Evolutionary conservation across 2,113 vertebrate species (phyloP).

Genomic region (Chaetodon auriga): DNA sequence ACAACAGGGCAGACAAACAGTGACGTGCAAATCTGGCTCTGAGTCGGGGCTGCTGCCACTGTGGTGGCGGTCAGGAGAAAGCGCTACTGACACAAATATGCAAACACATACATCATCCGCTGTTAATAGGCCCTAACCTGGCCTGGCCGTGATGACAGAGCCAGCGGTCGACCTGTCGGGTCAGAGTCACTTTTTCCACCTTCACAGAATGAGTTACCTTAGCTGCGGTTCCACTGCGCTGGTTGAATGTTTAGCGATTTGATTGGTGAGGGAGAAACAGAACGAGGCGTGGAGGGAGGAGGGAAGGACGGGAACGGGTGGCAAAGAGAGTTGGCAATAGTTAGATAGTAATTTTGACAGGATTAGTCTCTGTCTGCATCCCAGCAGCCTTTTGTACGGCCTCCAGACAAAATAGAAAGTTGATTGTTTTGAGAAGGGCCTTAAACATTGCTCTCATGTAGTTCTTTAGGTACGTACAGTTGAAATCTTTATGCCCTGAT

Average conservation of each 20-base stretch:
- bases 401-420: slow-evolving; percentile 17
- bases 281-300: slow-evolving; percentile 12
- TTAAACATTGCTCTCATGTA: not conserved
- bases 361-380: slow-evolving; percentile 15
- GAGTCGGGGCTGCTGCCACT: slow-evolving; percentile 40
- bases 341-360: slow-evolving; percentile 30
- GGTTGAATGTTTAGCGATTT: slow-evolving; percentile 12
- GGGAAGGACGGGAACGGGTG: not conserved
- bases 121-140: slow-evolving; percentile 68
- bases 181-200: slow-evolving; percentile 73
- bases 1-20: slow-evolving; percentile 72
- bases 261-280: slow-evolving; percentile 16
- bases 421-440: not conserved
- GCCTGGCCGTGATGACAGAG: slow-evolving; percentile 62
- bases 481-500: not conserved
- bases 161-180: slow-evolving; percentile 54
- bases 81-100: slow-evolving; percentile 67
- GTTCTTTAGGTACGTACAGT: not conserved
- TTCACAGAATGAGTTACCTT: slow-evolving; percentile 29
- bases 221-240: not conserved
- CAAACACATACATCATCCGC: slow-evolving; percentile 71
- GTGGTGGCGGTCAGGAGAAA: slow-evolving; percentile 56
- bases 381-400: slow-evolving; percentile 16
- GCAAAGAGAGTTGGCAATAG: slow-evolving; percentile 32
- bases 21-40: slow-evolving; percentile 50